phyloP scores from a whole-genome alignment of 2,888 invertebrate genomes.

The Stenoptilia bipunctidactyla region DNA sequence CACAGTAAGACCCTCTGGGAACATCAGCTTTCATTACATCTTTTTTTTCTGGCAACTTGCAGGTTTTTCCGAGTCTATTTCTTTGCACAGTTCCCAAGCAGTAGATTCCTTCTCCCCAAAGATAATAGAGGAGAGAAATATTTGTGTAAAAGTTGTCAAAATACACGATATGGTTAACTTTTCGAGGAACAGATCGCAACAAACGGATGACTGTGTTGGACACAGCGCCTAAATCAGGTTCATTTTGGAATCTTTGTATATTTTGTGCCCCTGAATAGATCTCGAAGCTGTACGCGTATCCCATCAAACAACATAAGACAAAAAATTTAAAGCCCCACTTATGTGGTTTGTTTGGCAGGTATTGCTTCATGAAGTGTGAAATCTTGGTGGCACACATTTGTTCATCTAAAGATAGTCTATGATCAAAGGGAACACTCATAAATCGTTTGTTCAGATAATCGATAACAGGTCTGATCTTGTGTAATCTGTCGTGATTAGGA shows the following conservation, averaged over 20 bases:
- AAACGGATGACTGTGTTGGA: constrained; percentile 6
- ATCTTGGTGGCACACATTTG: no score
- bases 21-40: constrained; percentile 22
- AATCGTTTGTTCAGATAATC: constrained; percentile 16
- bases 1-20: constrained; percentile 24
- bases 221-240: constrained; percentile 4
- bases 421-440: neutral
- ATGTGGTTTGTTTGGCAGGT: constrained; percentile 19
- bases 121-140: constrained; percentile 23
- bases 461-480: constrained; percentile 24
- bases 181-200: constrained; percentile 5
- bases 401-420: no score
- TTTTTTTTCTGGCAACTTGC: constrained; percentile 23
- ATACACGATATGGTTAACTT: constrained; percentile 15
- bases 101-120: constrained; percentile 25
- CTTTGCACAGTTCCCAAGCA: constrained; percentile 26
- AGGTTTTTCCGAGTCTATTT: constrained; percentile 24
- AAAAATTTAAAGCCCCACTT: constrained; percentile 20
- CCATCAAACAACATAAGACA: no score
- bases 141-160: no score
- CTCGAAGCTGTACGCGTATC: constrained; percentile 11
- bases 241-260: neutral
- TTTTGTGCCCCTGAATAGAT: constrained; percentile 13
- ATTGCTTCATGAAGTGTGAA: no score
- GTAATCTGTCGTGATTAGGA: constrained; percentile 20